A percentile compares a stretch with the other conserved stretches of the same genome.
Conservation (phyloP, 2,888 invertebrate species). For the Asteroscopus sphinx region DNA sequence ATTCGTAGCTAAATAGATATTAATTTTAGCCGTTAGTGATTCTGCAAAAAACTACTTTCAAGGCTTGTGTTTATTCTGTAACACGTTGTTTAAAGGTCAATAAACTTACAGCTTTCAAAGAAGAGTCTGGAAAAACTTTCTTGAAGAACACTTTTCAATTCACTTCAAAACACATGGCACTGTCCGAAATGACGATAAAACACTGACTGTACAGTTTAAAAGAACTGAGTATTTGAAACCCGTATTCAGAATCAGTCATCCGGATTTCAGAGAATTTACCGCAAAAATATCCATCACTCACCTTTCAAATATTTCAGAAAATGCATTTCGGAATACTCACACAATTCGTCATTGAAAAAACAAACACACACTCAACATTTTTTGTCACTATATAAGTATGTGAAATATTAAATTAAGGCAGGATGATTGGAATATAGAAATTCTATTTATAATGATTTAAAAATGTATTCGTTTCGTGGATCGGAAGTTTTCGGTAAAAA, state of each 20-base stretch:
- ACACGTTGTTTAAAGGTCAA: neutral
- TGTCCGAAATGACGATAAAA: constrained; percentile 9
- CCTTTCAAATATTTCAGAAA: constrained; percentile 46
- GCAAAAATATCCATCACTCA: constrained; percentile 57
- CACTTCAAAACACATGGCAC: constrained; percentile 33
- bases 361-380: constrained; percentile 7
- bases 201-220: constrained; percentile 44
- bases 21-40: too few species aligned
- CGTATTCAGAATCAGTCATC: constrained; percentile 39
- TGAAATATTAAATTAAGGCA: constrained; percentile 21
- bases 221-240: constrained; percentile 12
- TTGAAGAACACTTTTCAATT: constrained; percentile 4
- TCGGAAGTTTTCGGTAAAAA: constrained; percentile 71
- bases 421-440: constrained; percentile 39
- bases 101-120: constrained; percentile 16
- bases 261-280: constrained; percentile 40
- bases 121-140: neutral
- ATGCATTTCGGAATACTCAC: constrained; percentile 41
- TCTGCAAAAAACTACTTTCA: too few species aligned
- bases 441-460: constrained; percentile 64
- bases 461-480: constrained; percentile 65
- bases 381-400: constrained; percentile 7
- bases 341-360: constrained; percentile 34
- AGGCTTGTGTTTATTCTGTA: too few species aligned
- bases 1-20: too few species aligned